Evolutionary conservation across 2,888 invertebrate species (phyloP), one percentile per base, ranked within the genome.

Genomic region (Diarsia dahlii): DNA sequence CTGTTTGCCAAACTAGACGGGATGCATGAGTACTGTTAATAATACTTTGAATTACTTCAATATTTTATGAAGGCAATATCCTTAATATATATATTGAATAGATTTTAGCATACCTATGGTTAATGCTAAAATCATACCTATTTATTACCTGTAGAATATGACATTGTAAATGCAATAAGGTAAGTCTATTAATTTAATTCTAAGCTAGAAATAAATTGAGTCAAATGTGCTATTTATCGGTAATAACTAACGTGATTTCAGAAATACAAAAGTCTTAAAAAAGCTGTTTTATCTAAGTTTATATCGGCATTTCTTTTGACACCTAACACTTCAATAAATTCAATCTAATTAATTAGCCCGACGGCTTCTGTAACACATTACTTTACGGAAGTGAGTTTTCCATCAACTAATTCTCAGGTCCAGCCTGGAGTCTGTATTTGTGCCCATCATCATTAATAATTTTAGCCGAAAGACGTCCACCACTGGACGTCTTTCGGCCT

Each of bases 1-100:
- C 78, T 54, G 23, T 80, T 78, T 39, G 45, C 64, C 56, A 65
- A 78, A 80, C 74, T 78, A 78, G 80, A 13, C 1, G 15, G 34
- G 8, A 20, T 80, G 4, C 13, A 46, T 46, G 34, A 3, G 13
- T 20, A 0, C 12, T 39, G 28, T 54, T 48, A 54, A n/a, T 9
- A 62, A 45, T 0, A 65, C 20, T 46, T 34, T 34, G 23, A 65
- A 65, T 18, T 28, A 60, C 34, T 78, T 60, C 5, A 54, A 39
- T 60, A 80, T 52, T 65, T 54, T 15, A 80, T 52, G 20, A 13
- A 6, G 9, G 8, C 2, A 74, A 65, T 74, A 65, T 78, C 81
- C 78, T 78, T 54, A 81, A 74, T 65, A 39, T 48, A n/a, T n/a
- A n/a, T n/a, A n/a, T n/a, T n/a, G n/a, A n/a, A n/a, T n/a, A n/a